Evolutionary conservation across 2,797 vertebrate species (phyloP).

Genomic region (Delichon dasypus): DNA sequence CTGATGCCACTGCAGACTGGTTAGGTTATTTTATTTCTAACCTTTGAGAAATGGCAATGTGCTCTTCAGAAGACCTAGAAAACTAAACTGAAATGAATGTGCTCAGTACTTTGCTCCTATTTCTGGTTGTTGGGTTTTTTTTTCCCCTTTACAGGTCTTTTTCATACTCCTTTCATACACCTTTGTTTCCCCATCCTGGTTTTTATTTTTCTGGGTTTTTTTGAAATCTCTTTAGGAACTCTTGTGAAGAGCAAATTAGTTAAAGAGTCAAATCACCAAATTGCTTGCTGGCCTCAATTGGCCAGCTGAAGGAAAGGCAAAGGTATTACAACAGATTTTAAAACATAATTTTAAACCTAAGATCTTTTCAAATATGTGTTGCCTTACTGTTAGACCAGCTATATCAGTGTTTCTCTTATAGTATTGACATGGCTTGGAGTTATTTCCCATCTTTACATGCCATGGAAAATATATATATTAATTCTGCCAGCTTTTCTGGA

Average conservation of each 20-base stretch:
- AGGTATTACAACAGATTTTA: neutral
- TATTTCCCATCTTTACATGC: neutral
- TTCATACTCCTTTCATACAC: neutral
- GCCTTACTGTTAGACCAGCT: neutral
- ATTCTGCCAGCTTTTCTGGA: neutral
- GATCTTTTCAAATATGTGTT: neutral
- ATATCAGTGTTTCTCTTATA: neutral
- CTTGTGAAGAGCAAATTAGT: neutral
- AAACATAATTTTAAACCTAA: neutral
- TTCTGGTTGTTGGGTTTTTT: rapidly evolving
- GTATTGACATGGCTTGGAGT: neutral
- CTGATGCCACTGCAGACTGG: constrained; percentile 58
- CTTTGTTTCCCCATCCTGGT: neutral
- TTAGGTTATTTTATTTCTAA: constrained; percentile 69
- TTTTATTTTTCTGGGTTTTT: too few relatives aligned
- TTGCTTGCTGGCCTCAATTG: neutral
- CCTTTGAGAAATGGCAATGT: constrained; percentile 67
- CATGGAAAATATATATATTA: neutral
- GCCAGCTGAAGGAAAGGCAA: neutral
- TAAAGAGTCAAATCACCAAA: neutral
- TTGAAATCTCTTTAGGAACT: neutral
- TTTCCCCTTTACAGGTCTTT: neutral
- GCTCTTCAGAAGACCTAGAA: constrained; percentile 67
- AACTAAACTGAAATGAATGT: constrained; percentile 49
- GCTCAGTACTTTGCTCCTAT: neutral